Evolutionary conservation across 2,113 vertebrate species (phyloP).

Genomic region (Phocoena sinus): DNA sequence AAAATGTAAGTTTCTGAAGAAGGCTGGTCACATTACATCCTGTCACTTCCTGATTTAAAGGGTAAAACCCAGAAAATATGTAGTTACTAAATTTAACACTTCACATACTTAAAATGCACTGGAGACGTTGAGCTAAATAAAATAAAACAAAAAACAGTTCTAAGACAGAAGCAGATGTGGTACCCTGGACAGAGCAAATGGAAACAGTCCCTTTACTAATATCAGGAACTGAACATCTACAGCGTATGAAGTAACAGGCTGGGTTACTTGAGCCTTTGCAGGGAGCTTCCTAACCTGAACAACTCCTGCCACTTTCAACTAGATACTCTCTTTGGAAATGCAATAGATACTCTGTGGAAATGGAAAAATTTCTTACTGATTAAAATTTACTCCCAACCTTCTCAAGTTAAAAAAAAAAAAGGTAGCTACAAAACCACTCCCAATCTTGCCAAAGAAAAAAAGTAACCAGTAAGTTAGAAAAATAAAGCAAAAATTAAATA

Average conservation of each 20-base stretch:
- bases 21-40: neutral
- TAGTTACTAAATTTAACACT: neutral
- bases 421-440: neutral
- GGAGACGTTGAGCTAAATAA: neutral
- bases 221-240: neutral
- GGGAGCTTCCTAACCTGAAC: neutral
- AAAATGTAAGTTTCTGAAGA: neutral
- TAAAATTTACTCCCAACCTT: conserved; percentile 12
- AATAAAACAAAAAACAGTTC: neutral
- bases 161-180: neutral
- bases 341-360: neutral
- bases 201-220: neutral
- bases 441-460: neutral
- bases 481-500: neutral
- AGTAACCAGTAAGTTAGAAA: neutral
- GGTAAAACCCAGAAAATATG: neutral
- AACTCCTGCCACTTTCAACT: neutral
- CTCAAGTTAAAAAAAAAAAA: neutral
- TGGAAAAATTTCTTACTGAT: neutral
- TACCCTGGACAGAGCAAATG: neutral
- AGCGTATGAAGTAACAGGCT: neutral
- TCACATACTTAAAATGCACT: neutral
- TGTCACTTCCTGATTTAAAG: neutral
- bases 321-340: neutral
- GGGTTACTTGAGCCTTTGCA: neutral